phyloP scores from a whole-genome alignment of 2,888 invertebrate species.

The Sphaeridia pumilis region DNA sequence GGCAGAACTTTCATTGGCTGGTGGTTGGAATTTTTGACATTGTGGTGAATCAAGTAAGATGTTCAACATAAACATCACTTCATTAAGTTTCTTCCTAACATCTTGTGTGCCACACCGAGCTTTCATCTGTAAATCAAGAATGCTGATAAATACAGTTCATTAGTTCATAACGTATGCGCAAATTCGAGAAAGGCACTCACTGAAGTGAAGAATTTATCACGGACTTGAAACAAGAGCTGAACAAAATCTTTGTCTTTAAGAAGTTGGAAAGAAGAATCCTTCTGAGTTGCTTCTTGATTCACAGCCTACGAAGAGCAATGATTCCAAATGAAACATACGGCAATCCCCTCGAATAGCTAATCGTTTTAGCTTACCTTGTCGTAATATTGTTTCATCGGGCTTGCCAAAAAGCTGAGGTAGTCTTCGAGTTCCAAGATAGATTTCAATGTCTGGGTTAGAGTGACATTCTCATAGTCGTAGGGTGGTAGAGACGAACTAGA shows the following conservation, averaged over 20 bases:
- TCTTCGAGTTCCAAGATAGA: constrained; percentile 29
- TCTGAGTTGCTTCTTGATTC: constrained; percentile 25
- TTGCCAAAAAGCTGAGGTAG: constrained; percentile 29
- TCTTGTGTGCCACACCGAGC: constrained; percentile 23
- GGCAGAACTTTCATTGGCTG: constrained; percentile 1
- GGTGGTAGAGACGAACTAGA: constrained; percentile 9
- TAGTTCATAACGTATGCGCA: too few relatives aligned
- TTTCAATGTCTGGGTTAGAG: constrained; percentile 25
- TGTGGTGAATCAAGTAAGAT: constrained; percentile 28
- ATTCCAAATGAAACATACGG: too few relatives aligned
- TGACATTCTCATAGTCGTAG: constrained; percentile 24
- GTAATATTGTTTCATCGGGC: constrained; percentile 27
- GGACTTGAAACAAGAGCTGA: constrained; percentile 23
- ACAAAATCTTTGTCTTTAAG: constrained; percentile 33
- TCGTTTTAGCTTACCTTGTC: background rate
- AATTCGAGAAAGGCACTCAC: constrained; percentile 23
- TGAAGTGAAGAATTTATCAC: constrained; percentile 30
- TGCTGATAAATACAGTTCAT: too few relatives aligned
- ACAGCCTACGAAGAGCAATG: constrained; percentile 25
- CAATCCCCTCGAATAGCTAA: too few relatives aligned
- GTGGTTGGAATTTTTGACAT: constrained; percentile 24
- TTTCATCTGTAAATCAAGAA: constrained; percentile 28
- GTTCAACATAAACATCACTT: constrained; percentile 22
- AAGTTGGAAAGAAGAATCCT: constrained; percentile 22
- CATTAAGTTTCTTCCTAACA: constrained; percentile 24